A percentile compares a stretch with the other conserved stretches of the same genome.
These are phyloP conservation scores for Limonius californicus DNA, from an alignment of 1,140 invertebrate genomes.

Conservation along the genomic window DNA sequence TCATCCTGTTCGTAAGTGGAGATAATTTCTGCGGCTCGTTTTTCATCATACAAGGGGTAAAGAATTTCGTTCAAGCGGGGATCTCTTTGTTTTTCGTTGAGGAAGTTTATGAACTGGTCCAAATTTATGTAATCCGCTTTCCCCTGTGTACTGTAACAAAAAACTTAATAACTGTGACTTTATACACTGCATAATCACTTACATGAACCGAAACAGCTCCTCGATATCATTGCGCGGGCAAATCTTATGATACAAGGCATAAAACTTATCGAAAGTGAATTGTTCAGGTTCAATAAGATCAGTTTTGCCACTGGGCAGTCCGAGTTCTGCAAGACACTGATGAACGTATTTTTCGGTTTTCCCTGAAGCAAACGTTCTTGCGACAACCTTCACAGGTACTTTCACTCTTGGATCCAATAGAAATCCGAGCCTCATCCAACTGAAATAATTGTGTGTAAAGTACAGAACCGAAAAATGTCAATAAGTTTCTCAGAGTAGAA, in stretches of 20 bases:
- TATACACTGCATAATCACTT: constrained; percentile 50
- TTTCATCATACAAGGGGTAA: constrained; percentile 95
- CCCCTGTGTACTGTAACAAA: constrained; percentile 85
- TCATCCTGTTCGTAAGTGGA: constrained; percentile 89
- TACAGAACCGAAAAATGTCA: no score
- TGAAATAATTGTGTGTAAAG: constrained; percentile 54
- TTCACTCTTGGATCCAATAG: constrained; percentile 89
- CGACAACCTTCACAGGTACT: constrained; percentile 95
- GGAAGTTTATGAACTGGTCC: constrained; percentile 88
- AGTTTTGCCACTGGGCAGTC: constrained; percentile 92
- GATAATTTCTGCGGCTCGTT: constrained; percentile 90
- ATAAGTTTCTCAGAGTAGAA: no score
- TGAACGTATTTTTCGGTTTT: constrained; percentile 98
- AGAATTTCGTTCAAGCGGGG: constrained; percentile 98
- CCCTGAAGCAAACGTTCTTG: constrained; percentile 96
- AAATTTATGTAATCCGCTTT: constrained; percentile 83
- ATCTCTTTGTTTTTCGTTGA: constrained; percentile 98
- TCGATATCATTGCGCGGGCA: constrained; percentile 99
- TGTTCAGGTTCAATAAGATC: constrained; percentile 92
- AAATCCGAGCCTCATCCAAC: constrained; percentile 97
- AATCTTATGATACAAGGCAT: constrained; percentile 97
- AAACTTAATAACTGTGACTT: neutral
- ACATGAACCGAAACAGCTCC: constrained; percentile 96
- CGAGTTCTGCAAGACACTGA: constrained; percentile 91
- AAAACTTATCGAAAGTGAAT: constrained; percentile 99